Evolutionary conservation across 2,888 invertebrate species (phyloP).

Genomic region (Synanthedon myopaeformis): DNA sequence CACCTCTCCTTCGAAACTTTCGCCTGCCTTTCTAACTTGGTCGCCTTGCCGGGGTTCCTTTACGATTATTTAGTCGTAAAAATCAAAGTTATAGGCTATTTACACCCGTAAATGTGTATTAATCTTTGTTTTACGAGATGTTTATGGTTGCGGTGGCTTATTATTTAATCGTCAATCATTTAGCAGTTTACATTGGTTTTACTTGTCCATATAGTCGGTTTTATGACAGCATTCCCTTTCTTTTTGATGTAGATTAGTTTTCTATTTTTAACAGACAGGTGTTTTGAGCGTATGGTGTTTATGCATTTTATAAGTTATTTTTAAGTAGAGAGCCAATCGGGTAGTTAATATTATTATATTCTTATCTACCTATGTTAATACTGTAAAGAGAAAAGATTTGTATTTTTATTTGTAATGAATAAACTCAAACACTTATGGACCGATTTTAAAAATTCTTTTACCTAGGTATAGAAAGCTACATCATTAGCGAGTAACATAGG

Average conservation of each 20-base stretch:
- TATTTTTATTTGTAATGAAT: too few species aligned
- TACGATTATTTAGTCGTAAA: constrained; percentile 73
- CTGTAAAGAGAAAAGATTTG: too few species aligned
- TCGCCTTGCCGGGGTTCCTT: constrained; percentile 57
- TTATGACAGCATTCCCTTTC: constrained; percentile 29
- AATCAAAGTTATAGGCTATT: constrained; percentile 72
- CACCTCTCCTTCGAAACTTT: constrained; percentile 12
- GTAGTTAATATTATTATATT: too few species aligned
- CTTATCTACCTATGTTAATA: too few species aligned
- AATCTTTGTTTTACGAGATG: constrained; percentile 66
- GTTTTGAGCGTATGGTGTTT: too few species aligned
- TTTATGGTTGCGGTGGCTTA: constrained; percentile 49
- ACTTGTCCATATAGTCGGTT: constrained; percentile 26
- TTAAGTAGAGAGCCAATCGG: too few species aligned
- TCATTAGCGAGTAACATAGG: too few species aligned
- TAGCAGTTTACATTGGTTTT: constrained; percentile 45
- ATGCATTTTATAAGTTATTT: too few species aligned
- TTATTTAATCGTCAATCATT: constrained; percentile 67
- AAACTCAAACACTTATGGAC: too few species aligned
- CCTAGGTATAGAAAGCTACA: too few species aligned
- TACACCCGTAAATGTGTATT: constrained; percentile 68
- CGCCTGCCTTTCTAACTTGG: constrained; percentile 28
- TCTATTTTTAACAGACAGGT: background rate
- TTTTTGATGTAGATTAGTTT: constrained; percentile 11
- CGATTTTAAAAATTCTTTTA: too few species aligned